Conservation (phyloP, 2,797 vertebrate species). For the Dromococcyx pavoninus region DNA sequence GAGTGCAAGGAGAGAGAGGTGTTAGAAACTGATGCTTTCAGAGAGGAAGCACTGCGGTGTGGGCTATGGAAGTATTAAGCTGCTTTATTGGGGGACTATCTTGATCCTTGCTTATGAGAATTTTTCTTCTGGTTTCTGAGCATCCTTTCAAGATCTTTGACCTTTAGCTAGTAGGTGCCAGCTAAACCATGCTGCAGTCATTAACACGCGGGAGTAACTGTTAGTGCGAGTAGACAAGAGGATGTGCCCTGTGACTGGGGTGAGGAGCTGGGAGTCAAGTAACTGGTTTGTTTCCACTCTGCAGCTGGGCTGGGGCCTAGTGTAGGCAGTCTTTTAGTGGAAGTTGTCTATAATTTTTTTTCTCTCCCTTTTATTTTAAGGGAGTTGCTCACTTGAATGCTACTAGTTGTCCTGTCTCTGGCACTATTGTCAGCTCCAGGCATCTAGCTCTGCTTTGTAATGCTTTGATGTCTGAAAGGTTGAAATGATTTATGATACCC, state of each 20-base stretch:
- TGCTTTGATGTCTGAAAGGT: neutral
- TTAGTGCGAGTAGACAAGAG: neutral
- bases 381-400: neutral
- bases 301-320: neutral
- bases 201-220: neutral
- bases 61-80: neutral
- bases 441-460: neutral
- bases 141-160: neutral
- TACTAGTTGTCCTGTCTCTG: neutral
- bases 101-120: neutral
- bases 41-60: neutral
- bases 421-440: neutral
- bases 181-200: neutral
- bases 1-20: rapidly evolving
- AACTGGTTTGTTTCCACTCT: neutral
- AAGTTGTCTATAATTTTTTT: neutral
- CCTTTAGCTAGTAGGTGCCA: neutral
- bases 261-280: constrained; percentile 33
- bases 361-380: neutral
- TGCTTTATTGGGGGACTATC: neutral
- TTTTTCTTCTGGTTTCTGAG: neutral
- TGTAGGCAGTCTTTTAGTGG: neutral
- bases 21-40: neutral
- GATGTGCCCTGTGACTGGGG: neutral
- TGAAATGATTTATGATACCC: neutral